A percentile compares a stretch with the other conserved stretches of the same genome.
phyloP scores from a whole-genome alignment of 1,140 invertebrate species.

The Zaprionus tsacasi region DNA sequence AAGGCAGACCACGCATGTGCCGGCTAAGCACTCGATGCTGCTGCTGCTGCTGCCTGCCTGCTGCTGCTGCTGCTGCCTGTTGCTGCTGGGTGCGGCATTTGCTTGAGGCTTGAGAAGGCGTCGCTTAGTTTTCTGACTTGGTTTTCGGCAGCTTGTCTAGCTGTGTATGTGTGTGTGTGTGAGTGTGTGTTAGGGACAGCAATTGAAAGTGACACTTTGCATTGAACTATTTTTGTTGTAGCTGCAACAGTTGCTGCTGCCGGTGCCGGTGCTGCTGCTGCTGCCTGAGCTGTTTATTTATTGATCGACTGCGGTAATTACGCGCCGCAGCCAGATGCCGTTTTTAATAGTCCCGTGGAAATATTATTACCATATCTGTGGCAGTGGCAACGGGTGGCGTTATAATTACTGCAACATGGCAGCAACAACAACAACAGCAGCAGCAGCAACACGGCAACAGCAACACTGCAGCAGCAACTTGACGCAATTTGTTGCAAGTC shows the following conservation, averaged over 20 bases:
- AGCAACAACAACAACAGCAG: slow-evolving; percentile 22
- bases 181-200: slow-evolving; percentile 48
- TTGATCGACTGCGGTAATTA: slow-evolving; percentile 69
- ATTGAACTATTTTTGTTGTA: slow-evolving; percentile 23
- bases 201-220: slow-evolving; percentile 72
- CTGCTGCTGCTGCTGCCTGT: slow-evolving; percentile 17
- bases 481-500: slow-evolving; percentile 69
- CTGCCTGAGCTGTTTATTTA: slow-evolving; percentile 68
- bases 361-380: slow-evolving; percentile 73
- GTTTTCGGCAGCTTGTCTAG: slow-evolving; percentile 34
- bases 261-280: slow-evolving; percentile 18
- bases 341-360: slow-evolving; percentile 42
- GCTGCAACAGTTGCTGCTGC: slow-evolving; percentile 8
- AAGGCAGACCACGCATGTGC: slow-evolving; percentile 64
- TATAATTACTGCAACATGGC: slow-evolving; percentile 70
- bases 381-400: slow-evolving; percentile 59
- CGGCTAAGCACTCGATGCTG: slow-evolving; percentile 11
- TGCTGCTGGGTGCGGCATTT: slow-evolving; percentile 63
- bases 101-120: slow-evolving; percentile 45
- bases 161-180: slow-evolving; percentile 27
- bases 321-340: slow-evolving; percentile 39
- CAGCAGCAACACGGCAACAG: slow-evolving; percentile 4
- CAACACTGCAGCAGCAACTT: slow-evolving; percentile 24
- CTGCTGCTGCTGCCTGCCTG: slow-evolving; percentile 16
- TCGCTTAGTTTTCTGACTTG: slow-evolving; percentile 44